A percentile compares a stretch with the other conserved stretches of the same genome.
Conservation (phyloP, 2,888 invertebrate species). For the Lacanobia wlatinum region DNA sequence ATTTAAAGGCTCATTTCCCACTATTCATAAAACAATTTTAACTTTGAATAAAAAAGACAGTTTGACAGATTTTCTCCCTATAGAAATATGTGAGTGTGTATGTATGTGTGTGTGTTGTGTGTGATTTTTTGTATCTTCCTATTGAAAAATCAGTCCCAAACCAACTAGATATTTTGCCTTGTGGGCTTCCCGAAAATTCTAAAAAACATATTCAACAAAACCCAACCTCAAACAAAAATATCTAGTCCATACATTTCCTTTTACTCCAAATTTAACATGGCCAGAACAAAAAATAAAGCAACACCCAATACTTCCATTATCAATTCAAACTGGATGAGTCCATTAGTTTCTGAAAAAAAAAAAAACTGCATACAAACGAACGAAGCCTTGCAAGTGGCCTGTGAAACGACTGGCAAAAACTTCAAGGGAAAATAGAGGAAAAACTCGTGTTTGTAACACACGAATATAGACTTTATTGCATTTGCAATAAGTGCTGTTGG, state of each 20-base stretch:
- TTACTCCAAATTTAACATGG: neutral
- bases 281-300: neutral
- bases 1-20: too few species aligned
- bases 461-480: conserved; percentile 46
- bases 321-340: conserved; percentile 20
- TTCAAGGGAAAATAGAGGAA: conserved; percentile 5
- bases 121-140: too few species aligned
- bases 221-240: neutral
- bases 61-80: too few species aligned
- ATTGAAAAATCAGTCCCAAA: too few species aligned
- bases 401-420: conserved; percentile 36
- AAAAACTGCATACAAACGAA: conserved; percentile 24
- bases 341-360: conserved; percentile 24
- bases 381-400: conserved; percentile 39
- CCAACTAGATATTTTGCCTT: too few species aligned
- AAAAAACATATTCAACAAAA: neutral
- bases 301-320: conserved; percentile 14
- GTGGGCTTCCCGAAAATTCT: neutral
- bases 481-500: conserved; percentile 31
- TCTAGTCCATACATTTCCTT: neutral
- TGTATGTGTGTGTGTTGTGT: too few species aligned
- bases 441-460: conserved; percentile 6
- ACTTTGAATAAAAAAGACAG: too few species aligned
- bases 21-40: too few species aligned
- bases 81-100: too few species aligned